Evolutionary conservation across 1,140 invertebrate species (phyloP), one percentile per base, ranked within the genome.

Genomic region (Uloborus diversus): DNA sequence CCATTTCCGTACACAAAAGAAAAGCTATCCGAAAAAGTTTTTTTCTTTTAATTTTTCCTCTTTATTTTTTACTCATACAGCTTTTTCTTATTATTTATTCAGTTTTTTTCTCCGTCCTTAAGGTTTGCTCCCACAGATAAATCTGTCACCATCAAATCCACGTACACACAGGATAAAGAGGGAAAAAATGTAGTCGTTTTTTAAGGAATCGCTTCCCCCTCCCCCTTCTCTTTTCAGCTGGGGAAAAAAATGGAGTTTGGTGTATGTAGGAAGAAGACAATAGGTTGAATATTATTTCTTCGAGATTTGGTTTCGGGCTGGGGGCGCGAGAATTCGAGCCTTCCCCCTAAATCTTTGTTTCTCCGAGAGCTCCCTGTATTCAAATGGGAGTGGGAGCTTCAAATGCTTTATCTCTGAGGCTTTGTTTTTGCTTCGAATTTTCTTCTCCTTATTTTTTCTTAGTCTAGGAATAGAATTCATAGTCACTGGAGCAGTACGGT

Each of bases 91-190:
- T n/a, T n/a, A n/a, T n/a, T n/a, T n/a, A n/a, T n/a, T n/a, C n/a
- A n/a, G n/a, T n/a, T n/a, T n/a, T 33, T 37, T 37, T 42, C 20
- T 37, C 27, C 23, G 13, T 4, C 20, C 13, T 37, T 53, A 53
- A 53, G 49, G 49, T n/a, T n/a, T n/a, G n/a, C 49, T 17, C 68
- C n/a, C 28, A 23, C 66, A 73, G 70, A 75, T 75, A 75, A 75
- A 62, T 73, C 70, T 73, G 70, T 75, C 70, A 61, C 70, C 70
- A 59, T 62, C 70, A 75, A 62, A 75, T 75, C 70, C 70, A 64
- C 70, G 70, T 51, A 75, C 57, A 62, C 59, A 28, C 28, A 9
- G 11, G n/a, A n/a, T 4, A 13, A 23, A 13, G 28, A 59, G 30
- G 23, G 37, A 53, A 59, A 53, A 53, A 53, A 53, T 0, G 49